Base-by-base conservation (phyloP, 2,113 vertebrate species). In the Empidonax traillii region DNA sequence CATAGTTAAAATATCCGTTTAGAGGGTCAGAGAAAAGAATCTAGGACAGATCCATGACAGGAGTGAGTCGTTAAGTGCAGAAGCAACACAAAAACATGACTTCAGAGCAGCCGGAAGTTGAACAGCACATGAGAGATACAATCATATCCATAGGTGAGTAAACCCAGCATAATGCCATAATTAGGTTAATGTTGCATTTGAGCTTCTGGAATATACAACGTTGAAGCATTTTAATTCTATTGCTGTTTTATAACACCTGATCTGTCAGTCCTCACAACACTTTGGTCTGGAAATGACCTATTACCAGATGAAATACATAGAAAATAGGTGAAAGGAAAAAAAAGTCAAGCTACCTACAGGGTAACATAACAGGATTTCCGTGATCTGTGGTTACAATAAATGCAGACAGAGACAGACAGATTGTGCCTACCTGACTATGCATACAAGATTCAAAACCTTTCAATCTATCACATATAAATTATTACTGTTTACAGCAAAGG, bases 21-120 rank as follows among this genome's bases (percentile, higher is more conserved):
- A 74, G 37, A 91, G 58, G 71, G 53, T 76, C 93, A 95, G 49
- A 72, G 81, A 69, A 85, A 91, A 96, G 93, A 89, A 97, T 95
- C 62, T 91, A 91, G 94, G 91, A 73, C 87, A 91, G 49, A 93
- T 72, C 41, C 49, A 20, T 69, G 78, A 74, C 46, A 68, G 23
- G 58, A 91, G 27, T 4, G 33, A 90, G 56, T 33, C 0, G 1
- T 67, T 85, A 69, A 87, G 56, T 15, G 53, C 73, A 89, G 74
- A 82, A 89, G 71, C 81, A 85, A 75, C 3, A 16, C 28, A 61
- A 72, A 89, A 92, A 72, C 71, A 75, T 23, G 21, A 87, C 56
- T 95, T 81, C n/a, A 65, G 87, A 82, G 58, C n/a, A 89, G 53
- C 76, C 92, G 84, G 93, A 95, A 96, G 69, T 56, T 8, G 8